These are phyloP conservation scores for Ciconia nigra DNA, from an alignment of 2,797 vertebrate species.

Conservation along the genomic window DNA sequence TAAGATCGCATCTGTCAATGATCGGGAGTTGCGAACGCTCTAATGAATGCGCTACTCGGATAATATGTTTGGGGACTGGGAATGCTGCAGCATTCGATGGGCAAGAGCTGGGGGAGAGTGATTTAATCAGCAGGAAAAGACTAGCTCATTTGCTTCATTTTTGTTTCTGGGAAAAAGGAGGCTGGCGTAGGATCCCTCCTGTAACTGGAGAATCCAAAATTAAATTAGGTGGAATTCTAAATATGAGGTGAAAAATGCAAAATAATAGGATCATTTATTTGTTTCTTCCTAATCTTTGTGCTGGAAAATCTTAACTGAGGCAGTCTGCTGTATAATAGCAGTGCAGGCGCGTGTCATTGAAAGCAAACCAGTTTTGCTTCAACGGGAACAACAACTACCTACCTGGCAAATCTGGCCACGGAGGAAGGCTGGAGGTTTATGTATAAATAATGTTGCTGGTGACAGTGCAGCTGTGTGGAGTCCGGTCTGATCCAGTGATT, in stretches of 20 bases:
- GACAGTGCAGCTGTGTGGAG: background rate
- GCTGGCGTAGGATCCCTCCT: background rate
- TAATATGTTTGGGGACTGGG: background rate
- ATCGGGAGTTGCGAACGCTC: background rate
- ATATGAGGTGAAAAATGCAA: background rate
- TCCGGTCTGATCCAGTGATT: background rate
- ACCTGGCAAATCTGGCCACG: background rate
- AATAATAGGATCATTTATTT: background rate
- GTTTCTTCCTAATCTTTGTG: background rate
- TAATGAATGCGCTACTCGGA: background rate
- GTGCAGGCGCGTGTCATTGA: background rate
- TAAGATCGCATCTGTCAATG: constrained; percentile 44
- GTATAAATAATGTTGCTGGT: background rate
- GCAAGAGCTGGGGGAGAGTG: background rate
- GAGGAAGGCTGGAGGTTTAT: background rate
- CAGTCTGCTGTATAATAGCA: background rate
- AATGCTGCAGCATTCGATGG: constrained; percentile 31
- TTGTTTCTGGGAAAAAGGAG: background rate
- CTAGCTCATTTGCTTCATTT: background rate
- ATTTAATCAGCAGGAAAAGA: background rate
- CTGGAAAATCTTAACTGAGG: background rate
- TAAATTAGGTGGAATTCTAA: background rate
- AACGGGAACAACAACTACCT: background rate
- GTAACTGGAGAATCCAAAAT: background rate
- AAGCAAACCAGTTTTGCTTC: constrained; percentile 11